phyloP scores from a whole-genome alignment of 1,140 invertebrate species.

The Paracyclopina nana region DNA sequence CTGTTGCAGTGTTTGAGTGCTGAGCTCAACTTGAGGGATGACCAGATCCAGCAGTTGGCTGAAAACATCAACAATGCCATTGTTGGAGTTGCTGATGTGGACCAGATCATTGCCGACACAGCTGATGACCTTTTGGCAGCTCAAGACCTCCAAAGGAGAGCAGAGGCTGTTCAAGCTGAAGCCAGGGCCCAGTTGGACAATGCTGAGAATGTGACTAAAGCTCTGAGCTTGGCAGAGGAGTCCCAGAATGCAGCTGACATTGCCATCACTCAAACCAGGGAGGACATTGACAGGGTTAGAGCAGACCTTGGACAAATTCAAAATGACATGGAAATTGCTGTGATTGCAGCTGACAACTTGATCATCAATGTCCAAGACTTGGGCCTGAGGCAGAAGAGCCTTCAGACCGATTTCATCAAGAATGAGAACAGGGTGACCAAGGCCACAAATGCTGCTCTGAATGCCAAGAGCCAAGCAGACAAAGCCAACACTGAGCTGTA shows the following conservation, averaged over 20 bases:
- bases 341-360: slow-evolving; percentile 14
- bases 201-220: slow-evolving; percentile 34
- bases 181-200: slow-evolving; percentile 34
- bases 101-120: slow-evolving; percentile 18
- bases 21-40: slow-evolving; percentile 3
- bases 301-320: slow-evolving; percentile 38
- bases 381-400: slow-evolving; percentile 8
- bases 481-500: slow-evolving; percentile 9
- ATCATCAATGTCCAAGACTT: neutral
- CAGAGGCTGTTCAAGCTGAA: slow-evolving; percentile 25
- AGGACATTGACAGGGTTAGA: slow-evolving; percentile 51
- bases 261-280: slow-evolving; percentile 55
- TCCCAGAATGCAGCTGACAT: slow-evolving; percentile 53
- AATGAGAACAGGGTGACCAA: slow-evolving; percentile 18
- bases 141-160: slow-evolving; percentile 17
- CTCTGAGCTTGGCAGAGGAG: slow-evolving; percentile 42
- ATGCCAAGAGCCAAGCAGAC: slow-evolving; percentile 15
- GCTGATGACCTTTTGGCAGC: neutral
- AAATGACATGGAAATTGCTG: neutral
- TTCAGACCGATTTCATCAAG: slow-evolving; percentile 15
- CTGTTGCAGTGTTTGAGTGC: slow-evolving; percentile 11
- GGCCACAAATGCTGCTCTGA: slow-evolving; percentile 25
- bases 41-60: neutral
- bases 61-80: slow-evolving; percentile 14
- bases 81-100: slow-evolving; percentile 10